phyloP scores from a whole-genome alignment of 2,888 invertebrate species.

The Melanostoma scalare region DNA sequence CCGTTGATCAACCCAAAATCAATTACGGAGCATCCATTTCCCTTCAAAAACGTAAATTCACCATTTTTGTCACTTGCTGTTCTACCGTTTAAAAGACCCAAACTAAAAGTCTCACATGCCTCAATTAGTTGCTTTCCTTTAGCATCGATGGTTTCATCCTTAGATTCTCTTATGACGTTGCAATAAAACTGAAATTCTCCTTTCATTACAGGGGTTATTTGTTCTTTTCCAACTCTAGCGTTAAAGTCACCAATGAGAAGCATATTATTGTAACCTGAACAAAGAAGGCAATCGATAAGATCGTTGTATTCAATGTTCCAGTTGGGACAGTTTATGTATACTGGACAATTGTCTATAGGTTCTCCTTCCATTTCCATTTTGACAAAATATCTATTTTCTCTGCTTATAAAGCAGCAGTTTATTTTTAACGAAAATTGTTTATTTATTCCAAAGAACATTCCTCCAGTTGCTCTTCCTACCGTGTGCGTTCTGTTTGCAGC shows the following conservation, averaged over 20 bases:
- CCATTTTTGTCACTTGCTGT: neutral
- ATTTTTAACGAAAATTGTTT: neutral
- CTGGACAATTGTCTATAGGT: neutral
- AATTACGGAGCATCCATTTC: neutral
- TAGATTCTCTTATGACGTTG: neutral
- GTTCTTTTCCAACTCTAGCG: neutral
- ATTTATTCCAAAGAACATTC: neutral
- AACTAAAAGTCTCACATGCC: neutral
- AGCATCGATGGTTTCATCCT: neutral
- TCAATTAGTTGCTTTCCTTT: neutral
- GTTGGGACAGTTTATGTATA: neutral
- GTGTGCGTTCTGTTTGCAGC: slow-evolving; percentile 5
- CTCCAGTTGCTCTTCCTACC: neutral
- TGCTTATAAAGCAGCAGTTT: too few species aligned
- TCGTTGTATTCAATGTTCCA: neutral
- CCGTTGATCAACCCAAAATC: neutral
- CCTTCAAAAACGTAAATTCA: neutral
- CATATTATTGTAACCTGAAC: neutral
- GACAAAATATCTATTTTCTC: neutral
- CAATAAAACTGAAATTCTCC: neutral
- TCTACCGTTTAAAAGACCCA: neutral
- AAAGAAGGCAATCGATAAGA: neutral
- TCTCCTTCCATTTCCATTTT: neutral
- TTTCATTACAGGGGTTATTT: neutral
- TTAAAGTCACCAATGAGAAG: neutral